Conservation (phyloP, 64 coral and sea anemone genomes). For the Platygyra sinensis region DNA sequence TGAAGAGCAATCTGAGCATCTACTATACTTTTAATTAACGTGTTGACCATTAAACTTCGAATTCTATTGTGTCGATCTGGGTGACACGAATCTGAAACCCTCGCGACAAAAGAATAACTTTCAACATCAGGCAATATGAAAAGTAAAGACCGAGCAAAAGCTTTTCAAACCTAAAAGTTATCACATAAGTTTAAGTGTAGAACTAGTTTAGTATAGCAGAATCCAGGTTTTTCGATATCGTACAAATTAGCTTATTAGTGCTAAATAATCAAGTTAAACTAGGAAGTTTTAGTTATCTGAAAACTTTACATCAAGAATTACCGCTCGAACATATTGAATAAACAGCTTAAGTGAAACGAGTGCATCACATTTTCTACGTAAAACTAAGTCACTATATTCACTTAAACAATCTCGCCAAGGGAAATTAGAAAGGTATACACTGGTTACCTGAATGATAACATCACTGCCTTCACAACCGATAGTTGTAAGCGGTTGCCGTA, state of each 20-base stretch:
- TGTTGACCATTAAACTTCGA: neutral
- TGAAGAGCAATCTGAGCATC: neutral
- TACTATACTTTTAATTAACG: neutral
- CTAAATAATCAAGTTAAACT: neutral
- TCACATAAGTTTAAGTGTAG: neutral
- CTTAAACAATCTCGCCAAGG: neutral
- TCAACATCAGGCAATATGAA: neutral
- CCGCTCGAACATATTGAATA: too few relatives aligned
- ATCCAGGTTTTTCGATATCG: neutral
- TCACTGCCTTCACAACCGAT: conserved; percentile 67
- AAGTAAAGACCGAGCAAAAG: neutral
- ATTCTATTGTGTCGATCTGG: too few relatives aligned
- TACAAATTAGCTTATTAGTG: neutral
- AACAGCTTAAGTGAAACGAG: too few relatives aligned
- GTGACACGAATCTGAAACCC: neutral
- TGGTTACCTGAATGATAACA: conserved; percentile 45
- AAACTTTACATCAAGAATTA: too few relatives aligned
- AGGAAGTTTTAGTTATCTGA: neutral
- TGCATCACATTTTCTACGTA: too few relatives aligned
- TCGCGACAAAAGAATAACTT: neutral
- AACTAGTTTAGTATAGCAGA: neutral
- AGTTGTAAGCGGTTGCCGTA: conserved; percentile 51
- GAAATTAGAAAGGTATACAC: neutral
- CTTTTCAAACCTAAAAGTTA: neutral
- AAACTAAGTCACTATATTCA: too few relatives aligned